Conservation (phyloP, 2,888 invertebrate species). For the Apodemia mormo region DNA sequence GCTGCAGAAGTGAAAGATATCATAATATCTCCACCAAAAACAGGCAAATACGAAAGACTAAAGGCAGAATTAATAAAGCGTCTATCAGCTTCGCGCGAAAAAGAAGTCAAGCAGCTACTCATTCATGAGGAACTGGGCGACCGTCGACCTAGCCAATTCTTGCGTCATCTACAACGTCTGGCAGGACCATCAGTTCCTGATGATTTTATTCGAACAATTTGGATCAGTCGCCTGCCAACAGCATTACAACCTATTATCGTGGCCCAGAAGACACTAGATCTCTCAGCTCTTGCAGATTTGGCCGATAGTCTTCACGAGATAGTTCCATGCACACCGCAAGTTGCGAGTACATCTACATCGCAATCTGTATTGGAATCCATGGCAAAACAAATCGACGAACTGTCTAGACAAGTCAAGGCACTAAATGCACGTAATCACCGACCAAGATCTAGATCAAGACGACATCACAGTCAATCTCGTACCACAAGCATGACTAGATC, state of each 20-base stretch:
- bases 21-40: too few relatives aligned
- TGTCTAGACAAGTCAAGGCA: not conserved
- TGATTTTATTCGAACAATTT: constrained; percentile 19
- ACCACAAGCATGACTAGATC: not conserved
- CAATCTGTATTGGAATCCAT: not conserved
- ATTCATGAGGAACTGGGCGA: constrained; percentile 29
- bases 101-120: constrained; percentile 21
- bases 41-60: too few relatives aligned
- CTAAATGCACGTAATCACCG: not conserved
- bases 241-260: not conserved
- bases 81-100: constrained; percentile 18
- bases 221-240: not conserved
- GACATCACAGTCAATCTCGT: not conserved
- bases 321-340: not conserved
- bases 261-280: not conserved
- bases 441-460: too few relatives aligned
- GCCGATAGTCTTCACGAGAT: constrained; percentile 11
- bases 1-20: too few relatives aligned
- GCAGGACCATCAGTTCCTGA: constrained; percentile 29
- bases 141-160: constrained; percentile 31
- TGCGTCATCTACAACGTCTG: constrained; percentile 30
- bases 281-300: constrained; percentile 14
- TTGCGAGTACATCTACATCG: not conserved
- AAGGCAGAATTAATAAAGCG: too few relatives aligned
- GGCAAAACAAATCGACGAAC: not conserved